phyloP scores from a whole-genome alignment of 2,113 vertebrate species.

The Mesocricetus auratus region DNA sequence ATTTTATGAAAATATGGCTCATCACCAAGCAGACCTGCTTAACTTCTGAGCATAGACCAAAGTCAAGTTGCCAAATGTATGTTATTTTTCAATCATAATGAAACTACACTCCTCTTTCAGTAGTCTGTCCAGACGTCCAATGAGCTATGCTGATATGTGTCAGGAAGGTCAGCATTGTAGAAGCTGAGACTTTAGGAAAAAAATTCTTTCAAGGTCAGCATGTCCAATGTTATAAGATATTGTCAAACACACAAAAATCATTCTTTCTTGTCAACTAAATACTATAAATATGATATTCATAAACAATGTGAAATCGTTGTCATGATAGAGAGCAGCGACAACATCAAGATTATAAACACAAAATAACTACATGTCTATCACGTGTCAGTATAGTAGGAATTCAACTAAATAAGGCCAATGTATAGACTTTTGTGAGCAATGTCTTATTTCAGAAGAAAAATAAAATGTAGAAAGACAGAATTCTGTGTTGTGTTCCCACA shows the following conservation, averaged over 20 bases:
- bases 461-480: background rate
- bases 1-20: background rate
- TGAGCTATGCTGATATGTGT: too few species aligned
- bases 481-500: background rate
- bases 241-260: background rate
- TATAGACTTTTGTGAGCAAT: background rate
- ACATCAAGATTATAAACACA: too few species aligned
- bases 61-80: background rate
- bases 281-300: background rate
- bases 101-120: background rate
- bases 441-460: background rate
- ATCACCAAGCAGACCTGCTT: background rate
- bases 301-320: background rate
- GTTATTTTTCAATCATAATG: background rate
- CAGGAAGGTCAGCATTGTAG: too few species aligned
- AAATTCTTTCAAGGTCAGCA: background rate
- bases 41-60: background rate
- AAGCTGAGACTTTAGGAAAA: background rate
- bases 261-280: background rate
- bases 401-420: background rate
- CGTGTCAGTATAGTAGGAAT: too few species aligned
- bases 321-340: background rate
- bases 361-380: background rate
- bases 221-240: background rate
- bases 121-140: background rate